A percentile compares a stretch with the other conserved stretches of the same genome.
These are phyloP conservation scores for Tuberolachnus salignus DNA, from an alignment of 2,888 invertebrate genomes.

Conservation along the genomic window DNA sequence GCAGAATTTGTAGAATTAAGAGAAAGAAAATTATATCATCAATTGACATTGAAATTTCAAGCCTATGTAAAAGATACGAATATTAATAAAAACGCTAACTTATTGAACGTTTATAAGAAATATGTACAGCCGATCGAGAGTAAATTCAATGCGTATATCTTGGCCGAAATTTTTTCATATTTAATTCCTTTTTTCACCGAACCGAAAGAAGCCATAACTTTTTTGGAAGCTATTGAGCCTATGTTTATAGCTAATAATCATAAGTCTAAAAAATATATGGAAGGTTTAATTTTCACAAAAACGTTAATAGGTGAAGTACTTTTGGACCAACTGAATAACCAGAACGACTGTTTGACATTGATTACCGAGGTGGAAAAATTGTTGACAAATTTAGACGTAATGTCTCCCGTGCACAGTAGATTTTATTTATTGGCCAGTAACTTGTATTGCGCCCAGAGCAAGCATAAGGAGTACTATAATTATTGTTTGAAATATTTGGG, in stretches of 20 bases:
- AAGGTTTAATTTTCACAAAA: conserved; percentile 87
- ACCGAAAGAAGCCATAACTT: conserved; percentile 82
- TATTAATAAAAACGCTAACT: conserved; percentile 76
- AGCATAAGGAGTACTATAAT: conserved; percentile 94
- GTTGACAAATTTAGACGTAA: conserved; percentile 87
- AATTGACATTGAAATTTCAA: conserved; percentile 83
- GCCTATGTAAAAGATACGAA: conserved; percentile 79
- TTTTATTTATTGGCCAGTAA: conserved; percentile 93
- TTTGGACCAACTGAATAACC: conserved; percentile 77
- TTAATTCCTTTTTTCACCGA: conserved; percentile 79
- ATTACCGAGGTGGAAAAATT: conserved; percentile 85
- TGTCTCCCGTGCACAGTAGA: conserved; percentile 90
- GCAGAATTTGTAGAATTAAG: conserved; percentile 82
- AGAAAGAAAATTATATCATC: conserved; percentile 96
- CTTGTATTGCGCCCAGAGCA: conserved; percentile 83
- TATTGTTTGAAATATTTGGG: conserved; percentile 86
- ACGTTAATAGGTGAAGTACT: conserved; percentile 84
- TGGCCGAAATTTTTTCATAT: conserved; percentile 84
- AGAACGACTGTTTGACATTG: conserved; percentile 75
- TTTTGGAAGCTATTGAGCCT: conserved; percentile 85
- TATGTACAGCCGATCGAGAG: conserved; percentile 93
- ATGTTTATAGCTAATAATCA: conserved; percentile 86
- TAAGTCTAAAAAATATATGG: too few species aligned
- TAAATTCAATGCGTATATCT: conserved; percentile 90
- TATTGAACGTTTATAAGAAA: conserved; percentile 86